Base-by-base conservation (phyloP, 2,797 vertebrate genomes). In the Falco novaeseelandiae region DNA sequence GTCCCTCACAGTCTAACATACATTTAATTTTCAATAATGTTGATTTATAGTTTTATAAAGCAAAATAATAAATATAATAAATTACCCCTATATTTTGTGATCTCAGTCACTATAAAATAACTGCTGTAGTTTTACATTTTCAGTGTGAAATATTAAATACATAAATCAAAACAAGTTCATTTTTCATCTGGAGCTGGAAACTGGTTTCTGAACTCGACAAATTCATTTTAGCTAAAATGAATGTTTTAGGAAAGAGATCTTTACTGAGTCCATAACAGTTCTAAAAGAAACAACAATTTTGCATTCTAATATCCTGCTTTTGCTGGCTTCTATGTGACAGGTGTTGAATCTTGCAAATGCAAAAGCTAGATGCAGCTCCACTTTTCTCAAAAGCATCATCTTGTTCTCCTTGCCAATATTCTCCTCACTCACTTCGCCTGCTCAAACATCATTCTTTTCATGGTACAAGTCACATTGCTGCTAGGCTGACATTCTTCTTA, bases 1-100 rank as follows among this genome's bases (percentile, higher is more conserved):
- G 89, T 95, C 85, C 95, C 96, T 98, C 94, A 97, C 96, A 95
- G 90, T 98, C 96, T 97, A 98, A 98, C 71, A 29, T 97, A 97
- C 97, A 98, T 99, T 99, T 99, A 98, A 99, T 99, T 98, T 98
- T 97, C 98, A 98, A 97, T 98, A 97, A 97, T 98, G 96, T 97
- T 99, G 99, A 99, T 99, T 98, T 98, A 99, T 99, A 98, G 97
- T 98, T 98, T 99, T 99, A 98, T 99, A 99, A 99, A 99, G 98
- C 97, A 99, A 99, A 99, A 99, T 99, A 99, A 99, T 99, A 99
- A 98, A 98, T 98, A 98, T 98, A 99, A 99, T 99, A 98, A 99
- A 99, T 99, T 98, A 97, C 95, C 95, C 96, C 97, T 95, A 98
- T 99, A 99, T 99, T 99, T 99, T 98, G 98, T 99, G 97, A 98